A percentile compares a stretch with the other conserved stretches of the same genome.
phyloP scores from a whole-genome alignment of 2,113 vertebrate genomes.

The Chaetops frenatus region DNA sequence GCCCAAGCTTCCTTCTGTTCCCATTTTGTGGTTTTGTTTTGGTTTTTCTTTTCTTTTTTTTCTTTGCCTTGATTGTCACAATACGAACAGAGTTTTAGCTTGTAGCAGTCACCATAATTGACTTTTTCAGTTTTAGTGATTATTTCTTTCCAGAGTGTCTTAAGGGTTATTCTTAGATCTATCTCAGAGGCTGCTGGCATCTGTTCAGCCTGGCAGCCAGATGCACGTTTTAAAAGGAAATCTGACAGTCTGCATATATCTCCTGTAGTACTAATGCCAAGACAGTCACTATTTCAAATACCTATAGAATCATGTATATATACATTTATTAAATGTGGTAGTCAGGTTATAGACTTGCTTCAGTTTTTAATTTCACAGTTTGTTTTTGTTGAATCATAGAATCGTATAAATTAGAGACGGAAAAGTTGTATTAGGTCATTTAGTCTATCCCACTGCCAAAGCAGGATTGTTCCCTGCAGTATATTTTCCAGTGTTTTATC shows the following conservation, averaged over 20 bases:
- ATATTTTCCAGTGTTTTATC: conserved; percentile 61
- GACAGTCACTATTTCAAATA: not conserved
- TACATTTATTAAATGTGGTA: conserved; percentile 13
- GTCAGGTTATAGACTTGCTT: not conserved
- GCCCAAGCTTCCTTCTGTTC: not conserved
- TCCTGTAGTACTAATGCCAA: not conserved
- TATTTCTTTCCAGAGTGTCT: not conserved
- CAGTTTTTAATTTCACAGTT: conserved; percentile 38
- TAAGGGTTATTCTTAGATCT: conserved; percentile 35
- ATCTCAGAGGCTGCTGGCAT: conserved; percentile 22
- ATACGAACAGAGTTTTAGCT: not conserved
- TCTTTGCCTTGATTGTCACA: not conserved
- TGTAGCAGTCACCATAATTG: not conserved
- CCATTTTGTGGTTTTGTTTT: not conserved
- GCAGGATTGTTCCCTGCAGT: conserved; percentile 31
- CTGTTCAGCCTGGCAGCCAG: conserved; percentile 1
- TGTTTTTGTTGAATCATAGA: conserved; percentile 59
- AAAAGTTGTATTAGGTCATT: conserved; percentile 64
- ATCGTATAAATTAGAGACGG: conserved; percentile 18
- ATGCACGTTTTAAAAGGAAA: conserved; percentile 19
- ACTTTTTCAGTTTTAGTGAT: not conserved
- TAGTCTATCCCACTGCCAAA: conserved; percentile 38
- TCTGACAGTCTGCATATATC: conserved; percentile 5
- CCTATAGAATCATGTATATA: not conserved
- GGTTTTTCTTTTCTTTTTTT: not conserved